Evolutionary conservation across 2,797 vertebrate species (phyloP).

Genomic region (Acanthiza pusilla): DNA sequence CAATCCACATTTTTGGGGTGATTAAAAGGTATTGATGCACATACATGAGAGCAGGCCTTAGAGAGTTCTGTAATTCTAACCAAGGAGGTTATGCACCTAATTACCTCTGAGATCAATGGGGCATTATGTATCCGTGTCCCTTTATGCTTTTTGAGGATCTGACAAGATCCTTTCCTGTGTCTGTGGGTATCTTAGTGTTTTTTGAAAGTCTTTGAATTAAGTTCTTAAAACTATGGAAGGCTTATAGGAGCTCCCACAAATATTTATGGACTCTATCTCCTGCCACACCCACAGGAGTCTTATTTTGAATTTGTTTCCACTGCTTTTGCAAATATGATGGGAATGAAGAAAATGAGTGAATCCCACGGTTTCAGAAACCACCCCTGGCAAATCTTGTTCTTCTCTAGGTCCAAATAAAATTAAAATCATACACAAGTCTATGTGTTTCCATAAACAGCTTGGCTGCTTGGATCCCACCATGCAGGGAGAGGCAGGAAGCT

Average conservation of each 20-base stretch:
- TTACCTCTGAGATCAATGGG: background rate
- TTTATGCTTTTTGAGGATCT: background rate
- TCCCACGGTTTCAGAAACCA: conserved; percentile 14
- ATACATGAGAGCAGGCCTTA: background rate
- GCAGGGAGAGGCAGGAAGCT: conserved; percentile 52
- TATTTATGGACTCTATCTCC: background rate
- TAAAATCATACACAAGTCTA: conserved; percentile 43
- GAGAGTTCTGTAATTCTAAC: background rate
- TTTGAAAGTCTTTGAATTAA: background rate
- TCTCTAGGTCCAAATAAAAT: conserved; percentile 38
- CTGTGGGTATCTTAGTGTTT: background rate
- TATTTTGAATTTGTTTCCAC: background rate
- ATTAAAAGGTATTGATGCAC: background rate
- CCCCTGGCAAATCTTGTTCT: conserved; percentile 1
- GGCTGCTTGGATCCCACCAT: conserved; percentile 4
- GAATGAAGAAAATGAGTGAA: conserved; percentile 20
- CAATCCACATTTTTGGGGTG: background rate
- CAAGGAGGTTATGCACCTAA: background rate
- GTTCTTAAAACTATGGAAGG: background rate
- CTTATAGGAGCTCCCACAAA: background rate
- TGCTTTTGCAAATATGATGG: background rate
- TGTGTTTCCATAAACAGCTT: conserved; percentile 46
- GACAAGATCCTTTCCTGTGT: background rate
- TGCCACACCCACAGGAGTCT: background rate
- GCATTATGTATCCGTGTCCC: accelerated